Evolutionary conservation across 2,888 invertebrate species (phyloP), one percentile per base, ranked within the genome.

Genomic region (Philopedon plagiatum): DNA sequence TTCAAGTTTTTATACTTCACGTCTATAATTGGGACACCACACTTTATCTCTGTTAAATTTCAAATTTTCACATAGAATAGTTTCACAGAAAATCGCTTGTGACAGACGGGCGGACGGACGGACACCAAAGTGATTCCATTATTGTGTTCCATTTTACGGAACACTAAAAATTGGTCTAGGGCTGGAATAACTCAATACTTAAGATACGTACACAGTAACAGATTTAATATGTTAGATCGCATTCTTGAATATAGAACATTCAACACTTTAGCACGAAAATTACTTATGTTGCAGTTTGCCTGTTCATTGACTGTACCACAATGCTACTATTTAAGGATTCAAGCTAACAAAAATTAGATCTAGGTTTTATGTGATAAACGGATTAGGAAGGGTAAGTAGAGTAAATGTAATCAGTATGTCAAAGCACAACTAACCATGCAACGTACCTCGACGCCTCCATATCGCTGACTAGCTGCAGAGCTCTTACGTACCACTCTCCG

Each of bases 401-500:
- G 66, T 67, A 56, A 74, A 66, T 54, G 39, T 26, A 61, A 57
- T 66, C 57, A 66, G 19, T 34, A 13, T 7, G 32, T 46, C 15
- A 70, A 64, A 58, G 26, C 18, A 39, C 60, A 60, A 69, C 69
- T 51, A 69, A 69, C 64, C 67, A 65, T 72, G 74, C 74, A 63
- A 71, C 74, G 41, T 71, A 71, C 74, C 74, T 71, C 37, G 71
- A 9, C 39, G 71, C 51, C 23, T 60, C 71, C 65, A 66, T 70
- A 51, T 56, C 65, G 61, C 56, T 37, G 29, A 62, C 61, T 44
- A 49, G 61, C 29, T 87, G 87, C 82, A 90, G 88, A 70, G 90
- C 88, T 78, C 87, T 86, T 77, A 90, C 90, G 87, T 94, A 97
- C 98, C 98, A 98, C 66, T 91, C 89, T 54, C 93, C 93, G 37